Evolutionary conservation across 2,113 vertebrate genomes (phyloP).

Genomic region (Otocyon megalotis): DNA sequence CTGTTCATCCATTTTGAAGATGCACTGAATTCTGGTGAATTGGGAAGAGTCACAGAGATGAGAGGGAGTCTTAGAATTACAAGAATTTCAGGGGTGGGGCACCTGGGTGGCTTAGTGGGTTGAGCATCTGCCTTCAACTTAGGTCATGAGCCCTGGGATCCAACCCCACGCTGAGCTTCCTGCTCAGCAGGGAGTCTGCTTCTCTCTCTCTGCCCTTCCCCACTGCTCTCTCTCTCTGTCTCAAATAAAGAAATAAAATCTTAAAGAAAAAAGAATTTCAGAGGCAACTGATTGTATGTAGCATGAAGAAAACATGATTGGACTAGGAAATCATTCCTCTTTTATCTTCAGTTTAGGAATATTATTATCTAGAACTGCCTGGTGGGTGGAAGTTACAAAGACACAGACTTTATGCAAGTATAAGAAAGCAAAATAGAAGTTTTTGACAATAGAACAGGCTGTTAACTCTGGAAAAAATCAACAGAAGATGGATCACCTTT

Average conservation of each 20-base stretch:
- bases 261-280: neutral
- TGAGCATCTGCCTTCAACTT: too few relatives aligned
- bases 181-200: too few relatives aligned
- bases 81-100: too few relatives aligned
- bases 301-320: neutral
- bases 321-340: neutral
- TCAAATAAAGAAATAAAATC: too few relatives aligned
- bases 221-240: too few relatives aligned
- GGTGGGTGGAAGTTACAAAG: neutral
- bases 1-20: neutral
- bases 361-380: neutral
- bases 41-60: neutral
- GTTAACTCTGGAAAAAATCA: neutral
- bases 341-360: slow-evolving; percentile 52
- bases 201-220: too few relatives aligned
- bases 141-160: too few relatives aligned
- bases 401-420: neutral
- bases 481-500: neutral
- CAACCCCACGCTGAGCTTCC: too few relatives aligned
- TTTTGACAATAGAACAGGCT: neutral
- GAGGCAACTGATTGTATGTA: neutral
- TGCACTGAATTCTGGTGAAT: neutral
- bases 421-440: neutral
- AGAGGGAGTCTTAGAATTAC: neutral
- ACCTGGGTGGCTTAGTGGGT: too few relatives aligned